phyloP scores from a whole-genome alignment of 2,888 invertebrate species.

The Cantharis lateralis region DNA sequence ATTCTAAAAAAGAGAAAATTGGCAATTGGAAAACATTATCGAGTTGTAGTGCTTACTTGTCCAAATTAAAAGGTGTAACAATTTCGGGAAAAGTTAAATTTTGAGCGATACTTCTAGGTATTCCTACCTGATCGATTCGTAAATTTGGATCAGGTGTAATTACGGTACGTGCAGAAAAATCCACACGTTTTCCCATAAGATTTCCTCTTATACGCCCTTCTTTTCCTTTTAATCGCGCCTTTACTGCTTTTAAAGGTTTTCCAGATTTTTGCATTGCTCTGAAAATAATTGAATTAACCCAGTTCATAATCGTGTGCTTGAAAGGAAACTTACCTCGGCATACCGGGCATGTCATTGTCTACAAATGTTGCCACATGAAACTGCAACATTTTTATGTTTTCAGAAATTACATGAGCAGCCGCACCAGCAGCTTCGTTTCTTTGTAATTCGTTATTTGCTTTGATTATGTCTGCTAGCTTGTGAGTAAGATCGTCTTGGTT shows the following conservation, averaged over 20 bases:
- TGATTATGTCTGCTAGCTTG: constrained; percentile 97
- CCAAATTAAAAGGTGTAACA: constrained; percentile 99
- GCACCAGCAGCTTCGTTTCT: constrained; percentile 96
- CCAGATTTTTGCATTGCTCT: constrained; percentile 99
- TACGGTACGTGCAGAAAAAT: constrained; percentile 98
- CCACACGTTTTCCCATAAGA: constrained; percentile 99
- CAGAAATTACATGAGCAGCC: constrained; percentile 94
- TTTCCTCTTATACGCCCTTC: constrained; percentile 99
- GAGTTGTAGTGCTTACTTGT: constrained; percentile 65
- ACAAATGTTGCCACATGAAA: constrained; percentile 98
- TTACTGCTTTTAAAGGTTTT: constrained; percentile 96
- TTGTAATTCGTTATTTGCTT: constrained; percentile 93
- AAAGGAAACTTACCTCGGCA: constrained; percentile 69
- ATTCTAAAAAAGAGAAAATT: constrained; percentile 57
- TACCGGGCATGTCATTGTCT: constrained; percentile 98
- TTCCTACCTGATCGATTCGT: constrained; percentile 95
- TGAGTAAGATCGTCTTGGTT: constrained; percentile 99
- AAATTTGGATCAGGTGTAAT: constrained; percentile 96
- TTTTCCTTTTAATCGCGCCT: constrained; percentile 95
- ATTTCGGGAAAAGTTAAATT: constrained; percentile 99
- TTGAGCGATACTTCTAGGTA: constrained; percentile 97
- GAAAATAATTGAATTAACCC: constrained; percentile 41
- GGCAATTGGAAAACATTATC: background rate
- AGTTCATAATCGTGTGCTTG: background rate
- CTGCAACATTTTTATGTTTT: constrained; percentile 97